Evolutionary conservation across 2,888 invertebrate species (phyloP).

Genomic region (Orthosia incerta): DNA sequence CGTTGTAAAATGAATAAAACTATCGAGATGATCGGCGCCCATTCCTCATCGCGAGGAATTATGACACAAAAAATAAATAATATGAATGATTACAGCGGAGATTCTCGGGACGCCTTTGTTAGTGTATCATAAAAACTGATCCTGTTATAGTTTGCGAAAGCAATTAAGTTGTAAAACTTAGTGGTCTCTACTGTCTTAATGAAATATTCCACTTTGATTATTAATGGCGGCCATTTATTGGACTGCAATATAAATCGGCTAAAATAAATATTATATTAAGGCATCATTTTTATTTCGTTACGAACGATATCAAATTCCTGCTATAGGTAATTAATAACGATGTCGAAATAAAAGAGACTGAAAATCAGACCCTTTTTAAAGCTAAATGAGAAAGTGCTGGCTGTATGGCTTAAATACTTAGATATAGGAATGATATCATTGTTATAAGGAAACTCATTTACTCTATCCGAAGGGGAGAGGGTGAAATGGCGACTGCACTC

Average conservation of each 20-base stretch:
- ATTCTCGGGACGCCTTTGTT: slow-evolving; percentile 80
- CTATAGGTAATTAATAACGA: slow-evolving; percentile 32
- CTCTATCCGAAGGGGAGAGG: slow-evolving; percentile 51
- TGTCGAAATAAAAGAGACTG: slow-evolving; percentile 19
- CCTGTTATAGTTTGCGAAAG: slow-evolving; percentile 88
- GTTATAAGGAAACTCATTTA: slow-evolving; percentile 59
- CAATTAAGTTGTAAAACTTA: slow-evolving; percentile 89
- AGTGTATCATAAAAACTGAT: slow-evolving; percentile 85
- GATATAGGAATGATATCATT: slow-evolving; percentile 55
- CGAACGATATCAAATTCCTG: slow-evolving; percentile 42
- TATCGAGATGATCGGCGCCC: slow-evolving; percentile 74
- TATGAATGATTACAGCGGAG: slow-evolving; percentile 70
- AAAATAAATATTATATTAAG: slow-evolving; percentile 78
- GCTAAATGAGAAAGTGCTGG: slow-evolving; percentile 31
- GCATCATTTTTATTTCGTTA: slow-evolving; percentile 61
- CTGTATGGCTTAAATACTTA: slow-evolving; percentile 39
- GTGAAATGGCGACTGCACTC: slow-evolving; percentile 60
- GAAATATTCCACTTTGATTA: slow-evolving; percentile 87
- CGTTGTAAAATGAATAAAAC: slow-evolving; percentile 70
- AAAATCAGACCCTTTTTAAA: slow-evolving; percentile 42
- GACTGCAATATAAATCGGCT: slow-evolving; percentile 77
- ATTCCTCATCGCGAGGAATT: slow-evolving; percentile 82
- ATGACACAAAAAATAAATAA: slow-evolving; percentile 80
- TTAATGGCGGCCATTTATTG: slow-evolving; percentile 85
- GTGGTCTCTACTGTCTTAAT: slow-evolving; percentile 85